Evolutionary conservation across 2,797 vertebrate species (phyloP), one percentile per base, ranked within the genome.

Genomic region (Coreius guichenoti): DNA sequence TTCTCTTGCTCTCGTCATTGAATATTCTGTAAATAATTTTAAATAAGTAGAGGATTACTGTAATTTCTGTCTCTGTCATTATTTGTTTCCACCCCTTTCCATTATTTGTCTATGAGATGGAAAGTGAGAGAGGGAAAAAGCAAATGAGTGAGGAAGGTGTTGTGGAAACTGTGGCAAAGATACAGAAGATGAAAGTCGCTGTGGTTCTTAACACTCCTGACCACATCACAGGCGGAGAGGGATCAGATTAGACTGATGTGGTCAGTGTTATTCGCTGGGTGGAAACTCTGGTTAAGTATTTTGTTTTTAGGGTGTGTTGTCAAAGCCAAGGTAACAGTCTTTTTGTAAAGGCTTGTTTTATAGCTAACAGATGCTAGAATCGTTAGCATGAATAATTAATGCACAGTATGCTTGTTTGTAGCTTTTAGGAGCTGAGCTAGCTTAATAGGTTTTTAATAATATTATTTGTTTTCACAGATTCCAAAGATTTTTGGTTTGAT

Each of bases 291-390:
- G 56, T 74, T 39, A 43, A 85, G 39, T n/a, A 23, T 80, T 80
- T 80, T 45, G 43, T 63, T 56, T 85, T 51, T 51, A 65, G 68
- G 29, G 29, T 47, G 6, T 80, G 83, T 72, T 70, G 26, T 72
- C 45, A 76, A 39, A 36, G 56, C 78, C 68, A 73, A 43, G 78
- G 84, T 74, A 43, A 74, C 84, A 16, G 84, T 21, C 29, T 80
- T 63, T 73, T 31, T 80, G 83, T 78, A 72, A 79, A 29, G 45
- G 31, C 65, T 84, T 70, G 43, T 79, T 78, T 85, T 85, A 85
- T 80, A 73, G 77, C 68, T 68, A 80, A 69, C 65, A 84, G 83
- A 79, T 79, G 75, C 83, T 84, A 70, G 65, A 79, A 84, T 17
- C 26, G 26, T 79, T 61, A 76, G n/a, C 82, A 45, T 68, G 26